These are phyloP conservation scores for Bombus fervidus DNA, from an alignment of 1,140 invertebrate species.

Conservation along the genomic window DNA sequence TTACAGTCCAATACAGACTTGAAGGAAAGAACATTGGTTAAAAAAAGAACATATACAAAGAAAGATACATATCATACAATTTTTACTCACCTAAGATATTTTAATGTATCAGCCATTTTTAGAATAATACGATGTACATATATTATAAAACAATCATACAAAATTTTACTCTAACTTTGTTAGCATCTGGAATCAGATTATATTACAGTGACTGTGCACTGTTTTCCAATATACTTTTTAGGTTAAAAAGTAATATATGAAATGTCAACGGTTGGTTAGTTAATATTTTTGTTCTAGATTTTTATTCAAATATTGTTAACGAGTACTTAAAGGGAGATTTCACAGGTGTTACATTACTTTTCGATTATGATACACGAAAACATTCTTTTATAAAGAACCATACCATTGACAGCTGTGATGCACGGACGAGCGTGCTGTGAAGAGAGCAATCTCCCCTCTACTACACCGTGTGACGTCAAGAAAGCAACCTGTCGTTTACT, in stretches of 20 bases:
- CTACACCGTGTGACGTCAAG: constrained; percentile 40
- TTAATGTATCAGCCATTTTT: constrained; percentile 46
- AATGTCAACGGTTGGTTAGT: background rate
- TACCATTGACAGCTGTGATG: constrained; percentile 49
- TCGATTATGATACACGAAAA: constrained; percentile 21
- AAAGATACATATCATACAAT: background rate
- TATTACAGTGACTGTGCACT: constrained; percentile 36
- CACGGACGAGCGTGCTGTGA: too few relatives aligned
- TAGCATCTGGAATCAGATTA: constrained; percentile 11
- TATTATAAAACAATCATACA: background rate
- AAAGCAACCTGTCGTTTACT: constrained; percentile 37
- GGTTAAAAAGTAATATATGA: constrained; percentile 43
- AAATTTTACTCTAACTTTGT: constrained; percentile 9
- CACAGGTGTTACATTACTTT: background rate
- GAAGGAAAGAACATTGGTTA: background rate
- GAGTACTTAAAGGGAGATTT: background rate
- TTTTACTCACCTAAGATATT: constrained; percentile 54
- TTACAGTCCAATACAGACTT: background rate
- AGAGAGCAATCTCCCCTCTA: background rate
- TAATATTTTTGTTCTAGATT: background rate
- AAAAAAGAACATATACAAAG: background rate
- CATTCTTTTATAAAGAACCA: constrained; percentile 19
- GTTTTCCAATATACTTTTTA: constrained; percentile 25
- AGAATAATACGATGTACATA: background rate
- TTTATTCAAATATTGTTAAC: background rate